phyloP scores from a whole-genome alignment of 2,797 vertebrate species.

The Dendrocincla fuliginosa region DNA sequence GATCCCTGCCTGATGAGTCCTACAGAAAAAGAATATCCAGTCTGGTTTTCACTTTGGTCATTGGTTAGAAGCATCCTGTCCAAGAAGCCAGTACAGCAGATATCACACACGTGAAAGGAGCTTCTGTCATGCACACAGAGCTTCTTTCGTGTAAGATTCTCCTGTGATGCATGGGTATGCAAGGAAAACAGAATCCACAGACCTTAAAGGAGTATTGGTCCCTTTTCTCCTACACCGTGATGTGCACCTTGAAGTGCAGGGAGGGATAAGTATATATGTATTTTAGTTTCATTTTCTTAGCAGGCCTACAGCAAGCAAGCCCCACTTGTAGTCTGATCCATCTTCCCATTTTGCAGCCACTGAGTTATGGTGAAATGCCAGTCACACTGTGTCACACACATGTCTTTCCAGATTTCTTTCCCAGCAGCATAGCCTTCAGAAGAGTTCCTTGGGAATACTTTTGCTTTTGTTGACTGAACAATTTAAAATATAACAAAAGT shows the following conservation, averaged over 20 bases:
- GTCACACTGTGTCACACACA: background rate
- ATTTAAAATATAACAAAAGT: background rate
- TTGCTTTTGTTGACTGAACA: background rate
- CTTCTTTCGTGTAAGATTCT: background rate
- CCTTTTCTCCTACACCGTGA: accelerated
- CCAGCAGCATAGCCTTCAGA: background rate
- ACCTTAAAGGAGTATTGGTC: background rate
- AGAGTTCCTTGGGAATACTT: background rate
- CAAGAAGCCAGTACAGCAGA: background rate
- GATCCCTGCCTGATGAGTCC: background rate
- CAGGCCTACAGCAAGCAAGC: background rate
- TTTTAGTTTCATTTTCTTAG: background rate
- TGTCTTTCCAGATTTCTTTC: background rate
- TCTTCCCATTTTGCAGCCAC: background rate
- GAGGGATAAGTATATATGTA: background rate
- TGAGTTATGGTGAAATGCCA: background rate
- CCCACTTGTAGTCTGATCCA: background rate
- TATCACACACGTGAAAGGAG: background rate
- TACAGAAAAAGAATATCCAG: background rate
- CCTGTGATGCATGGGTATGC: background rate
- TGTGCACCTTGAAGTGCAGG: background rate
- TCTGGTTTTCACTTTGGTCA: background rate
- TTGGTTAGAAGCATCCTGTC: background rate
- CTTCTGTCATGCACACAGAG: background rate
- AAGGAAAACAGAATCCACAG: background rate